phyloP scores from a whole-genome alignment of 53 echinoderm and acorn worm species.

The Stichopus horrens region DNA sequence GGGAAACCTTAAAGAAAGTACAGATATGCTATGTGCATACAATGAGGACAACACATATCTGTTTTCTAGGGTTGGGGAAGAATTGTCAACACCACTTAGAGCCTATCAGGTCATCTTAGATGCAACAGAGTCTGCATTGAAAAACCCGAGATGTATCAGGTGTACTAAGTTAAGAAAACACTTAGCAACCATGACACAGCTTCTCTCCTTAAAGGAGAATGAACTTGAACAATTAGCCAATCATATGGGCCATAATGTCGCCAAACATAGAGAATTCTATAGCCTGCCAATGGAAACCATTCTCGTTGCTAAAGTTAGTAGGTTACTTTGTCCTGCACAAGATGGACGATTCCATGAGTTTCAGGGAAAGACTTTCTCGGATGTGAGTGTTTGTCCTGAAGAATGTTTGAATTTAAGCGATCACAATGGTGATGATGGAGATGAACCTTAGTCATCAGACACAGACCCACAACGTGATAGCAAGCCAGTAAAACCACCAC shows the following conservation, averaged over 20 bases:
- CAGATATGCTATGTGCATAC: constrained; percentile 36
- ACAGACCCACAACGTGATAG: neutral
- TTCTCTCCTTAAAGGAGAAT: constrained; percentile 50
- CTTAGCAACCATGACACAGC: constrained; percentile 42
- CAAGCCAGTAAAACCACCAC: neutral
- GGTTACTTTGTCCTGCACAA: constrained; percentile 37
- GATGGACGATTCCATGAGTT: constrained; percentile 15
- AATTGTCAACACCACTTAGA: neutral
- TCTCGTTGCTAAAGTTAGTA: constrained; percentile 59
- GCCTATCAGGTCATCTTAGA: neutral
- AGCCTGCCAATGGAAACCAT: constrained; percentile 47
- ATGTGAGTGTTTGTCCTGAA: constrained; percentile 11
- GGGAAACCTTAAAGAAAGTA: constrained; percentile 19
- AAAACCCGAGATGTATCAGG: neutral
- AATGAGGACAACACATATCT: neutral
- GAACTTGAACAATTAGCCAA: constrained; percentile 60
- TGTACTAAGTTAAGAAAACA: constrained; percentile 12
- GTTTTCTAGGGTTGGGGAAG: constrained; percentile 34
- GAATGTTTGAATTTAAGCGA: neutral
- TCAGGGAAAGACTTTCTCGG: constrained; percentile 43
- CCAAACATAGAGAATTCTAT: constrained; percentile 52
- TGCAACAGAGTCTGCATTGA: neutral
- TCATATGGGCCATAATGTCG: constrained; percentile 57
- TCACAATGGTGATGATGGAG: neutral
- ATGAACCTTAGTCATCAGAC: neutral